These are phyloP conservation scores for Pimpla rufipes DNA, from an alignment of 2,888 invertebrate species.

Conservation along the genomic window DNA sequence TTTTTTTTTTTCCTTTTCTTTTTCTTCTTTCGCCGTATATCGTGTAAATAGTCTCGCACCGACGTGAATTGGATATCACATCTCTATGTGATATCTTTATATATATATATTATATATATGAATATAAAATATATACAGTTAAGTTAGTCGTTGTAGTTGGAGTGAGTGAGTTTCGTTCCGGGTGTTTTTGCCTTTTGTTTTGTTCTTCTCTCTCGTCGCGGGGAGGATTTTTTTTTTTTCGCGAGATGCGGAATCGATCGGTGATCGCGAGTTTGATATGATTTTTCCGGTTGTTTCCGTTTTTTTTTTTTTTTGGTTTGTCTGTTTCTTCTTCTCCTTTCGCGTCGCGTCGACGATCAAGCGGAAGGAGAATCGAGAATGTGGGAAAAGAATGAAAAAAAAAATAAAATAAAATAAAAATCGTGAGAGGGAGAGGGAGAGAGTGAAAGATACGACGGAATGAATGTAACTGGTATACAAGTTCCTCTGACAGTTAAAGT, in stretches of 20 bases:
- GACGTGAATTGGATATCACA: constrained; percentile 50
- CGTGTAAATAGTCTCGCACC: constrained; percentile 69
- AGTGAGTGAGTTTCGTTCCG: constrained; percentile 67
- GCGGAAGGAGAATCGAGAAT: constrained; percentile 58
- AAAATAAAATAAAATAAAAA: too few species aligned
- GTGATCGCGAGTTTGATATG: constrained; percentile 63
- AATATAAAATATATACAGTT: constrained; percentile 63
- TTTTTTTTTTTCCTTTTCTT: constrained; percentile 23
- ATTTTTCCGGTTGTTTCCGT: constrained; percentile 49
- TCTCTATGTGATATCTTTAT: constrained; percentile 36
- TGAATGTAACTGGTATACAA: constrained; percentile 89
- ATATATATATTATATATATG: constrained; percentile 54
- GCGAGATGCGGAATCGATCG: constrained; percentile 21
- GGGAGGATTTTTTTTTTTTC: too few species aligned
- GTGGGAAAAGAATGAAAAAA: constrained; percentile 3
- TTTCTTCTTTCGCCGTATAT: constrained; percentile 41
- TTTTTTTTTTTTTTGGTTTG: constrained; percentile 34
- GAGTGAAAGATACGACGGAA: constrained; percentile 71
- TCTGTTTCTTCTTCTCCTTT: constrained; percentile 47
- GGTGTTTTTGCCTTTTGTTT: constrained; percentile 52
- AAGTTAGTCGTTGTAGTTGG: constrained; percentile 72
- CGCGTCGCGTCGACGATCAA: constrained; percentile 35
- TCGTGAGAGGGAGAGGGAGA: constrained; percentile 59
- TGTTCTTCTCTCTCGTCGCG: constrained; percentile 55
- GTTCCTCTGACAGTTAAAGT: constrained; percentile 88